phyloP scores from a whole-genome alignment of 1,140 invertebrate genomes.

The Neodiprion lecontei region DNA sequence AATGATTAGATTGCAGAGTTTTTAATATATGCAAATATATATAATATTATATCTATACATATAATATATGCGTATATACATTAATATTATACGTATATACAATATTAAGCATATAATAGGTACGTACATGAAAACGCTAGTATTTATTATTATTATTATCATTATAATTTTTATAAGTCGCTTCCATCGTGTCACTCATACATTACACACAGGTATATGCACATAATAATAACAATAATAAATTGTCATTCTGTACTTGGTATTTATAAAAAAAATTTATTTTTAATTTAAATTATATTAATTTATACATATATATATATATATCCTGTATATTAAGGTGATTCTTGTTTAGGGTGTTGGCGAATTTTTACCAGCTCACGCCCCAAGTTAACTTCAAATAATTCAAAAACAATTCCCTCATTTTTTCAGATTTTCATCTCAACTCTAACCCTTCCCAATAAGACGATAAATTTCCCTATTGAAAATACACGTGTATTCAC shows the following conservation, averaged over 20 bases:
- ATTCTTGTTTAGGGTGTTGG: no score
- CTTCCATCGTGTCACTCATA: neutral
- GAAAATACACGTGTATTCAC: neutral
- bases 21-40: conserved; percentile 27
- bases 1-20: conserved; percentile 48
- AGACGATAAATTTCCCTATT: no score
- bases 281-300: no score
- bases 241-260: neutral
- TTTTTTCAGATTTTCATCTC: no score
- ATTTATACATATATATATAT: no score
- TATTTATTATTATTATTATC: conserved; percentile 16
- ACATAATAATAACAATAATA: neutral
- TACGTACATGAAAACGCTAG: conserved; percentile 42
- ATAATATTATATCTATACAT: neutral
- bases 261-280: neutral
- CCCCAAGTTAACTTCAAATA: neutral
- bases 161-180: neutral
- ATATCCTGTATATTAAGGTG: no score
- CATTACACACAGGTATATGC: neutral
- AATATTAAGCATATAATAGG: neutral
- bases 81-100: neutral
- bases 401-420: neutral
- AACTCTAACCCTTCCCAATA: no score
- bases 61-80: conserved; percentile 23
- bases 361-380: no score